Evolutionary conservation across 2,797 vertebrate species (phyloP), one percentile per base, ranked within the genome.

Genomic region (Botia kubotai): DNA sequence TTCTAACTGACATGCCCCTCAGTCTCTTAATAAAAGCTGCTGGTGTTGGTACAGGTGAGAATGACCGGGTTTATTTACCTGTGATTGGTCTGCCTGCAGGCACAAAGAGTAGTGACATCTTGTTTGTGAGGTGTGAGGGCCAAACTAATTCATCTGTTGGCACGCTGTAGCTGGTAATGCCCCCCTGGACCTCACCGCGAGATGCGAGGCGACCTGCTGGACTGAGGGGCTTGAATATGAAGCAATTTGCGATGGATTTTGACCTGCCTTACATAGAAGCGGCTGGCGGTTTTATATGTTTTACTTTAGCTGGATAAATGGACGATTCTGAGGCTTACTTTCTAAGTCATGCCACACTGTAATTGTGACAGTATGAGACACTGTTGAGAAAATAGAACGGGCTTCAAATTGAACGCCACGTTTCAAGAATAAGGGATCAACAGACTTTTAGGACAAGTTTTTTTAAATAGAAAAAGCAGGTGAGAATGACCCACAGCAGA

Each of bases 101-200:
- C 81, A 83, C 88, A 87, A 88, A 90, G 82, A 88, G 82, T 76
- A 90, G 87, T 89, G 91, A 87, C 89, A 87, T 89, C 86, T 88
- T 83, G 86, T 90, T 91, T 86, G 84, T 83, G 84, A 80, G 53
- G 29, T 75, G 69, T 73, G 80, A 87, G 86, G 82, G 85, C 52
- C 12, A 78, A 74, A 83, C 88, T 76, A 52, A 83, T 69, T 75
- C 80, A 72, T 66, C 62, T 76, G 52, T 69, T 46, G 39, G 63
- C 69, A 68, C 12, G 43, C 58, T 36, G 69, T 72, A 43, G 33
- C 68, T 72, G 43, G 21, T 50, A 26, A 75, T 26, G 29, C 58
- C 39, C 3, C 12, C 39, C 16, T 16, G 23, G 46, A 78, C 50
- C n/a, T 52, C 65, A 16, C 66, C 46, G 19, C 55, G 80, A 66